Evolutionary conservation across 2,113 vertebrate species (phyloP).

Genomic region (Solenodon paradoxus): DNA sequence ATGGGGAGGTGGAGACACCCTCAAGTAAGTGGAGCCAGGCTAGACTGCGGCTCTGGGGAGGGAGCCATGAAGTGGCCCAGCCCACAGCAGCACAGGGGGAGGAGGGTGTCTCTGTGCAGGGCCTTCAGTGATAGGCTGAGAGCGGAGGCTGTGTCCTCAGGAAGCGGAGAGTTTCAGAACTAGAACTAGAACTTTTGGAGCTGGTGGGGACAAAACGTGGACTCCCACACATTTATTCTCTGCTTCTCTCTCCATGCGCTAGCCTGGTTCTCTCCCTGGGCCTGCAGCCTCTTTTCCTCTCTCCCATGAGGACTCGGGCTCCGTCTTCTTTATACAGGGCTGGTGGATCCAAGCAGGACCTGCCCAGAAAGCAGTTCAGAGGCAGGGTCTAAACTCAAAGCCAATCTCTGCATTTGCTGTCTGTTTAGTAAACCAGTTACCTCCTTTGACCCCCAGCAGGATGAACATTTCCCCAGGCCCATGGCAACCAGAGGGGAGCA

Average conservation of each 20-base stretch:
- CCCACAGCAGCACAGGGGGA: neutral
- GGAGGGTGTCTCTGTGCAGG: too few species aligned
- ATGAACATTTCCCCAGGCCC: too few species aligned
- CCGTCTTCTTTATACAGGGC: neutral
- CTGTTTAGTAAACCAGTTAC: neutral
- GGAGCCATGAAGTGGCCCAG: neutral
- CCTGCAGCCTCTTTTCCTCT: neutral
- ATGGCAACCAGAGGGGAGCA: rapidly evolving
- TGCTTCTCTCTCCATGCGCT: neutral
- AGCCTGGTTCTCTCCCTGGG: neutral
- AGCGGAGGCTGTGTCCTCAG: neutral
- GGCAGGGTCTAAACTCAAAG: neutral
- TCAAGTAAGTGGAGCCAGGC: rapidly evolving
- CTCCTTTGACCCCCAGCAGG: neutral
- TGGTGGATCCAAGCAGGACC: neutral
- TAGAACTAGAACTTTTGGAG: too few species aligned
- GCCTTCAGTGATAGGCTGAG: neutral
- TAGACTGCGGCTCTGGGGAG: neutral
- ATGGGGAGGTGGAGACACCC: neutral
- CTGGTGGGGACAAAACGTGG: too few species aligned
- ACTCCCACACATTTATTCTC: too few species aligned
- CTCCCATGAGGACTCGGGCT: neutral
- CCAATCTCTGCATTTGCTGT: neutral
- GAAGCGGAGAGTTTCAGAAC: too few species aligned
- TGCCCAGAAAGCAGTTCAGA: neutral